A percentile compares a stretch with the other conserved stretches of the same genome.
Evolutionary conservation across 1,140 invertebrate genomes (phyloP).

Genomic region (Adelges cooleyi): DNA sequence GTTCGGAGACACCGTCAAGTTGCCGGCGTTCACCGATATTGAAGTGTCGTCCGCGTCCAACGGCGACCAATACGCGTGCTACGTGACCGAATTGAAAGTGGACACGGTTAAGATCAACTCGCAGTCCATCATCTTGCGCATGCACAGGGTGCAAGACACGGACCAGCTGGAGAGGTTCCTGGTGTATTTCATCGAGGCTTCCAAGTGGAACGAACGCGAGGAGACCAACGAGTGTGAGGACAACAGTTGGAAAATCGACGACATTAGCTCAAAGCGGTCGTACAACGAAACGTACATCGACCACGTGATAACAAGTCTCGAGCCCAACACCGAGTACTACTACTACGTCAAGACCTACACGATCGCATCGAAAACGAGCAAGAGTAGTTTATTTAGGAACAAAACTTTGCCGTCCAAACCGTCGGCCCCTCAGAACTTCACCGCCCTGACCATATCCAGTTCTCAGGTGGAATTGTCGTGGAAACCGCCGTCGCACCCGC

Average conservation of each 20-base stretch:
- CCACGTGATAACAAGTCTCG: slow-evolving; percentile 45
- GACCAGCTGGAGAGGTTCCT: slow-evolving; percentile 67
- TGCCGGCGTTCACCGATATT: slow-evolving; percentile 38
- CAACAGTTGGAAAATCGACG: slow-evolving; percentile 46
- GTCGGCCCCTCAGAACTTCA: slow-evolving; percentile 47
- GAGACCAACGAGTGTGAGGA: slow-evolving; percentile 72
- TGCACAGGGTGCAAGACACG: slow-evolving; percentile 44
- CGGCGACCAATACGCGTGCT: slow-evolving; percentile 79
- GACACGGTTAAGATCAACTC: not conserved
- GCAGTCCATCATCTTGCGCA: slow-evolving; percentile 4
- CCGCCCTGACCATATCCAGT: slow-evolving; percentile 45
- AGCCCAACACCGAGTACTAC: slow-evolving; percentile 75
- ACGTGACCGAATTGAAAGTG: slow-evolving; percentile 37
- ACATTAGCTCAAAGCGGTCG: slow-evolving; percentile 31
- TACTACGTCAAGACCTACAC: slow-evolving; percentile 80
- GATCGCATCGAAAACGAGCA: slow-evolving; percentile 50
- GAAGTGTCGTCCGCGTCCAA: slow-evolving; percentile 77
- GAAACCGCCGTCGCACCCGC: slow-evolving; percentile 57
- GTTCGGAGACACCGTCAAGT: slow-evolving; percentile 43
- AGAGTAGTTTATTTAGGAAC: slow-evolving; percentile 67
- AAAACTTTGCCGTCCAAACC: slow-evolving; percentile 61
- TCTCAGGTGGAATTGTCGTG: slow-evolving; percentile 58
- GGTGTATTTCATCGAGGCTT: slow-evolving; percentile 50
- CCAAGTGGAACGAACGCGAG: slow-evolving; percentile 67
- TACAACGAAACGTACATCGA: not conserved